Evolutionary conservation across 2,113 vertebrate genomes (phyloP), one percentile per base, ranked within the genome.

Genomic region (Nothoprocta perdicaria): DNA sequence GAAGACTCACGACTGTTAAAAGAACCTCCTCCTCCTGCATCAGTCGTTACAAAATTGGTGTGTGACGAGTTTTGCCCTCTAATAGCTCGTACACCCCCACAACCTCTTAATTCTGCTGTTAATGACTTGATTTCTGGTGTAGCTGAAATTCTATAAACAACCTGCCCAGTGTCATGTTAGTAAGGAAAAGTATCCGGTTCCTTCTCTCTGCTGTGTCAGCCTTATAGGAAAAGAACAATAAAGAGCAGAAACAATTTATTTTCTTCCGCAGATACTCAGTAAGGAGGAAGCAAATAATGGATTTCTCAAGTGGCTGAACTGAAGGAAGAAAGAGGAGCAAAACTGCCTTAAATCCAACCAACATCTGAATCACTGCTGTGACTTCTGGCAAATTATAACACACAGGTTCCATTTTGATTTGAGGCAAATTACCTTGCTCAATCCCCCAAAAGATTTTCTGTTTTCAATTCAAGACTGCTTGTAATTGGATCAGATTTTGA

Each of bases 91-190:
- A 58, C 74, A 76, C 35, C 55, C 60, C 31, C 58, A 73, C 66
- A 73, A 78, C 38, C 72, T 76, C 75, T 80, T 89, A 86, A 92
- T 92, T 60, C 75, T 93, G 63, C 50, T 35, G 75, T 81, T 92
- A 94, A 85, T 22, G 66, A 93, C 77, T 67, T 79, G 67, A 50
- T 88, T 63, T 79, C 12, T 0, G 78, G 8, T 90, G 66, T 57
- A 91, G 65, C 60, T 94, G 83, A 84, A 95, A 78, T 38, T 55
- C 67, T 84, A 80, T 90, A 87, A 95, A 92, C 71, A 95, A 86
- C 41, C 80, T 82, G 80, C 31, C 80, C n/a, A 52, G 52, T 55
- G 52, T 90, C 50, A 41, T 40, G 81, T 41, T 89, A 82, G 60
- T 31, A 80, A 87, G 67, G 63, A 88, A 92, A 89, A 89, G 33